Percentiles rank a stretch among this genome's conserved stretches.
phyloP scores from a whole-genome alignment of 2,797 vertebrate genomes.

The Valencia hispanica region DNA sequence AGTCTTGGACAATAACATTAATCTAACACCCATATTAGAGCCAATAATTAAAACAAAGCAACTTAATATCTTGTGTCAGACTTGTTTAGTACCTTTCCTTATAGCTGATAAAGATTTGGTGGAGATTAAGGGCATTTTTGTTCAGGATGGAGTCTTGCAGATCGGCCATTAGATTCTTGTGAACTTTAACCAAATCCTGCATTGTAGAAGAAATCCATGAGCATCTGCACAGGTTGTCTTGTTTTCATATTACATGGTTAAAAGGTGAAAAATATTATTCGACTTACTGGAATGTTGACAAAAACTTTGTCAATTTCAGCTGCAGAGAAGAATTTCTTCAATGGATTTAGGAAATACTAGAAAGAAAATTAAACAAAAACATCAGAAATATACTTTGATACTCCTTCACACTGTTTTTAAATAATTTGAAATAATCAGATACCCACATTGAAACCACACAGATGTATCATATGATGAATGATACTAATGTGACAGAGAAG shows the following conservation, averaged over 20 bases:
- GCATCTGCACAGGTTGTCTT: background rate
- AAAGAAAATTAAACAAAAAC: slow-evolving; percentile 9
- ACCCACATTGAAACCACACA: slow-evolving; percentile 27
- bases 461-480: background rate
- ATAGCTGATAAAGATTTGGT: slow-evolving; percentile 92
- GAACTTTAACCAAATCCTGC: slow-evolving; percentile 91
- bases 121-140: slow-evolving; percentile 89
- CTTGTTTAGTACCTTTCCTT: slow-evolving; percentile 88
- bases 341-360: slow-evolving; percentile 91
- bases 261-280: background rate
- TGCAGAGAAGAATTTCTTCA: slow-evolving; percentile 88
- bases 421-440: background rate
- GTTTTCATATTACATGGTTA: background rate
- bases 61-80: background rate
- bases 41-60: background rate
- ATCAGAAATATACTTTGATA: background rate
- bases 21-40: background rate
- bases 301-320: slow-evolving; percentile 90
- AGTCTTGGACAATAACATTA: background rate
- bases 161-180: slow-evolving; percentile 88
- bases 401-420: background rate
- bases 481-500: background rate
- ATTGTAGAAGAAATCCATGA: slow-evolving; percentile 20
- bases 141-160: slow-evolving; percentile 90
- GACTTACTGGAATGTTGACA: slow-evolving; percentile 91